These are phyloP conservation scores for Harpagoxenus sublaevis DNA, from an alignment of 2,888 invertebrate species.

Conservation along the genomic window DNA sequence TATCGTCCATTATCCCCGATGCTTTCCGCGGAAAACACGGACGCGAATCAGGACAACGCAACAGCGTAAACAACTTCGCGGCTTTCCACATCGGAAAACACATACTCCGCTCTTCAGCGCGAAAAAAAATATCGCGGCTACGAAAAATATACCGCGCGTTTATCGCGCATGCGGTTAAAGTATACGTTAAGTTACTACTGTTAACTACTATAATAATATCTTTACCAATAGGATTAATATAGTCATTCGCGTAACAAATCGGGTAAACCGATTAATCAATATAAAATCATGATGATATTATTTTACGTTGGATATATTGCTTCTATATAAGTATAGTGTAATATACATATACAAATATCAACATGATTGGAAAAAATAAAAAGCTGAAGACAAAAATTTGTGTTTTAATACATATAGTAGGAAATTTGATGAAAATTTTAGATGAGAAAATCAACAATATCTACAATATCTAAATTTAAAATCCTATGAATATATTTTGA, in stretches of 20 bases:
- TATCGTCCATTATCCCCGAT: constrained; percentile 69
- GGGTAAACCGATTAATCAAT: neutral
- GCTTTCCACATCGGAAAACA: constrained; percentile 37
- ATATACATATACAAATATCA: neutral
- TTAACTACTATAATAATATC: neutral
- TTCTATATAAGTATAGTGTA: neutral
- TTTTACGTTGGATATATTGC: neutral
- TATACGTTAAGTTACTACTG: neutral
- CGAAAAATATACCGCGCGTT: neutral
- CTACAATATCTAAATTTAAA: constrained; percentile 22
- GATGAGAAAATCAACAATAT: neutral
- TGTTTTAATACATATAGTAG: constrained; percentile 6
- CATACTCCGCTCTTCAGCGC: neutral
- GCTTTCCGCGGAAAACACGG: constrained; percentile 51
- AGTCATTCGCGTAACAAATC: neutral
- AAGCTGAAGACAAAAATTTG: neutral
- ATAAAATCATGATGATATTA: neutral
- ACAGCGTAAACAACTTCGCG: constrained; percentile 64
- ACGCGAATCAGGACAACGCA: constrained; percentile 65
- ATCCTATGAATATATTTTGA: constrained; percentile 28
- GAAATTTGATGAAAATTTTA: constrained; percentile 25
- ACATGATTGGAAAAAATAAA: neutral
- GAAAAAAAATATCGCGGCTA: constrained; percentile 55
- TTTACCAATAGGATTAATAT: neutral
- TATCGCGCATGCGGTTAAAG: neutral